Evolutionary conservation across 1,140 invertebrate genomes (phyloP), one percentile per base, ranked within the genome.

Genomic region (Daktulosphaira vitifoliae): DNA sequence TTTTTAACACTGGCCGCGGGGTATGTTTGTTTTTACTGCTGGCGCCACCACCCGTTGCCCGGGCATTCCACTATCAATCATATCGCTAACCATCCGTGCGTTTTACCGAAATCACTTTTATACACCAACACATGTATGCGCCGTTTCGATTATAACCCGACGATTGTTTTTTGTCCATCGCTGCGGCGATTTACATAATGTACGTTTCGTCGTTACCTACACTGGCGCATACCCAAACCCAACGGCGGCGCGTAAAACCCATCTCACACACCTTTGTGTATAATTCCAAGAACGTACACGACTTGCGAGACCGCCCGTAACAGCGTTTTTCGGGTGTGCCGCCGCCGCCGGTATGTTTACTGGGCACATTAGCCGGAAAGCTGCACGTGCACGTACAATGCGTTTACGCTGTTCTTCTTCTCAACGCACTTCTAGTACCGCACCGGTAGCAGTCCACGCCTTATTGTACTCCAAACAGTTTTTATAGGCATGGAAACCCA

Each of bases 21-120:
- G 56, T 62, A 62, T 62, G 56, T 62, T 62, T 62, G 56, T 62
- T 62, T 62, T 62, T 62, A 62, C 56, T 62, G 56, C 42, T 62
- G 56, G 56, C 56, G 56, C 56, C 56, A 62, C 56, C 56, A 62
- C 56, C 56, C 56, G 56, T 25, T 62, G 56, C 56, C 56, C 56
- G 56, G 42, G 42, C 56, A 33, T n/a, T 46, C 56, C 56, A 62
- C 56, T 48, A 62, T 62, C 56, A 62, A 62, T 62, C 56, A 62
- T 62, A 62, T 62, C 56, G 56, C 25, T 62, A 62, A 62, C 56
- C 56, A 62, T 62, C 56, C 54, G 56, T 62, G 44, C 37, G 56
- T 62, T 33, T 62, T 48, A 62, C 56, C 16, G 13, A 48, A 62
- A 62, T 62, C 56, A 26, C 26, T 62, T 62, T 46, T 62, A 46